Base-by-base conservation (phyloP, 1,140 invertebrate species). In the Cheumatopsyche charites region DNA sequence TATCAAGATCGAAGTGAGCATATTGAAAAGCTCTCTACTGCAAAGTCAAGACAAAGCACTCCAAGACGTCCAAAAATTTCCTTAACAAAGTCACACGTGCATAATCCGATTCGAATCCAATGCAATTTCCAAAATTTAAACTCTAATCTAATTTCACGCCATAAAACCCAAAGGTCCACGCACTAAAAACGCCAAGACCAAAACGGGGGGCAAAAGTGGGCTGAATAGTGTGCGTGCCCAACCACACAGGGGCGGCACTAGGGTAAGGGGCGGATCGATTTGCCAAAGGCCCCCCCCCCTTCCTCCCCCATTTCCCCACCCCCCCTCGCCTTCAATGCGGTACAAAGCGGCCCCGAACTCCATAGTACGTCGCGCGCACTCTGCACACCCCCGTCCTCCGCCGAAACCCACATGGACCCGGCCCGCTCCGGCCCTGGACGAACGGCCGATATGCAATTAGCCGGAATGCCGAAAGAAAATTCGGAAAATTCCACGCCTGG, bases 231-330 rank as follows among this genome's bases (percentile, higher is more conserved):
- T 12, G 55, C 55, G 55, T 5, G 29, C 29, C 29, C 29, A 13
- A 15, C 43, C 12, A n/a, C 12, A n/a, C 23, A 58, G 55, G 55
- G 55, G 19, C 52, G 58, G 63, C 29, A 29, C 29, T 36, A 61
- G 67, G 65, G 66, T n/a, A 15, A 36, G 49, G 63, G 49, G 63
- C 21, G 65, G 66, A 68, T 68, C 71, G 66, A 73, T 69, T 29
- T 41, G 21, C 61, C 36, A 17, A 11, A 7, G 2, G 12, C 67
- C 58, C 21, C 55, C 6, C 72, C 67, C 26, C 63, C 41, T 4
- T 13, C 36, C 36, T 23, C 17, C 52, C 25, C n/a, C n/a, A n/a
- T n/a, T n/a, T 13, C 71, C 41, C 23, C 65, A 6, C n/a, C 9
- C 29, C 41, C 61, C 19, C 5, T 21, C 41, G 45, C 61, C 43